Evolutionary conservation across 2,888 invertebrate species (phyloP).

Genomic region (Syrista parreyssii): DNA sequence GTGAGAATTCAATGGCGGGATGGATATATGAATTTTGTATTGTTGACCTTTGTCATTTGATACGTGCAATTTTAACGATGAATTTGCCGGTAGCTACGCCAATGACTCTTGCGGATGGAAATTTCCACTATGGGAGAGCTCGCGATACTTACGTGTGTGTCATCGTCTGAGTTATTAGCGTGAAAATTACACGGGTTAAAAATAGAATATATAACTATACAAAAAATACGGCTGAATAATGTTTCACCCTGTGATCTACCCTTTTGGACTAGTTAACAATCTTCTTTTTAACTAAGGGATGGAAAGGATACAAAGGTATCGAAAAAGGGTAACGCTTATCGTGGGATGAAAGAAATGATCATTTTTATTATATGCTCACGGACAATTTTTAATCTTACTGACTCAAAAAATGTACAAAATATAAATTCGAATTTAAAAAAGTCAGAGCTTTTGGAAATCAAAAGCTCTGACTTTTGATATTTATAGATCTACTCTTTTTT

Average conservation of each 20-base stretch:
- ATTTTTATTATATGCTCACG: neutral
- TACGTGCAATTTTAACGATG: conserved; percentile 4
- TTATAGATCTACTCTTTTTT: neutral
- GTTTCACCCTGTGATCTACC: neutral
- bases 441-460: neutral
- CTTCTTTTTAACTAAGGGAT: neutral
- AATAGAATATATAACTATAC: conserved; percentile 6
- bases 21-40: neutral
- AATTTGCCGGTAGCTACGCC: conserved; percentile 46
- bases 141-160: conserved; percentile 34
- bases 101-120: conserved; percentile 56
- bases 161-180: conserved; percentile 45
- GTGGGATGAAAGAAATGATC: neutral
- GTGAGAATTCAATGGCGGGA: neutral
- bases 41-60: neutral
- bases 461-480: neutral
- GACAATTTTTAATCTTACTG: neutral
- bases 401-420: neutral
- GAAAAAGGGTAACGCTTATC: neutral
- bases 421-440: neutral
- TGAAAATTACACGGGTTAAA: conserved; percentile 42
- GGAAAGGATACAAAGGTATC: neutral
- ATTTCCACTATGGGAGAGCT: conserved; percentile 51
- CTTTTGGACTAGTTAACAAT: neutral
- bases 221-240: neutral